Conservation (phyloP, 1,140 invertebrate genomes). For the Amyelois transitella region DNA sequence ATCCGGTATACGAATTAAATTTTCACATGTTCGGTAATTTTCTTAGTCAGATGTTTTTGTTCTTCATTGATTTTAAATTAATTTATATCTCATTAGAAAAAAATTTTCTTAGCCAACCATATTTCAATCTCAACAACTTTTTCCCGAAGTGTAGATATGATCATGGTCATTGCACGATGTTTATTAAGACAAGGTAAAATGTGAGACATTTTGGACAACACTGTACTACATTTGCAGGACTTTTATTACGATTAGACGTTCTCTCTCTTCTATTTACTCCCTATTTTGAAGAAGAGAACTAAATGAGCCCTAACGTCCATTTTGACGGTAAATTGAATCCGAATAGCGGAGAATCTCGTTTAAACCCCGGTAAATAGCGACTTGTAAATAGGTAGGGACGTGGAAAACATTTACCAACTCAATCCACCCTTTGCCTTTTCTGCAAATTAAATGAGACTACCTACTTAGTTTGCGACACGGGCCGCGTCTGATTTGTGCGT, state of each 20-base stretch:
- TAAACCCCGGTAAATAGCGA: slow-evolving; percentile 54
- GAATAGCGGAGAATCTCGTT: slow-evolving; percentile 58
- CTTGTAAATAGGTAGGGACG: slow-evolving; percentile 62
- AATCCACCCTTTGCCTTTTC: slow-evolving; percentile 58
- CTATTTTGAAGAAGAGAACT: neutral
- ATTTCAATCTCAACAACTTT: too few species aligned
- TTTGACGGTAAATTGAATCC: slow-evolving; percentile 68
- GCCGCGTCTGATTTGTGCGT: slow-evolving; percentile 1
- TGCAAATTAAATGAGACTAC: slow-evolving; percentile 59
- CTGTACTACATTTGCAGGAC: neutral
- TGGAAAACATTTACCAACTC: slow-evolving; percentile 60
- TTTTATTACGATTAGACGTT: neutral
- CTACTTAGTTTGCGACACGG: slow-evolving; percentile 26
- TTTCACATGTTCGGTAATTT: too few species aligned
- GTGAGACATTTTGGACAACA: neutral
- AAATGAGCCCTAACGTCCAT: slow-evolving; percentile 57
- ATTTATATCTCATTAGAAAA: too few species aligned
- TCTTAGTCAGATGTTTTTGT: too few species aligned
- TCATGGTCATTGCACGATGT: too few species aligned
- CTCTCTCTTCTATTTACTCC: neutral
- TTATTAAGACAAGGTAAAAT: neutral
- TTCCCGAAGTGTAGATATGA: too few species aligned
- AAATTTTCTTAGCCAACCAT: too few species aligned
- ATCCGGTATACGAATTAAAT: too few species aligned
- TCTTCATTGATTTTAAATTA: too few species aligned